Evolutionary conservation across 2,113 vertebrate genomes (phyloP).

Genomic region (Thalassoma bifasciatum): DNA sequence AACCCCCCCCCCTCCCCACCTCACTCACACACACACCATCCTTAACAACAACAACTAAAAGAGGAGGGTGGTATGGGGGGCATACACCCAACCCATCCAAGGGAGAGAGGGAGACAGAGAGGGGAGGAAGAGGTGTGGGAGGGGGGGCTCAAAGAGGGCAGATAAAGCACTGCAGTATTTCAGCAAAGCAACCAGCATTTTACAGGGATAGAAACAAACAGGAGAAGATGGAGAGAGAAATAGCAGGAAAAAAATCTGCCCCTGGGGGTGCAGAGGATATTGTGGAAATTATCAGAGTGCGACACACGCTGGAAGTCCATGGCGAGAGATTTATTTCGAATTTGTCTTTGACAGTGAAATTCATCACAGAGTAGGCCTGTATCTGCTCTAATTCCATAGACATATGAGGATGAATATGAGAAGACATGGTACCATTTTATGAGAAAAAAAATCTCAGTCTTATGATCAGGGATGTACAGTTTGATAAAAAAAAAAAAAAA

Average conservation of each 20-base stretch:
- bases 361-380: conserved; percentile 64
- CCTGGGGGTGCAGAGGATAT: conserved; percentile 79
- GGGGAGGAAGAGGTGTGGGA: conserved; percentile 37
- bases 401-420: conserved; percentile 30
- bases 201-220: conserved; percentile 79
- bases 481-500: conserved; percentile 9
- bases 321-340: conserved; percentile 77
- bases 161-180: conserved; percentile 82
- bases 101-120: conserved; percentile 37
- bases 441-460: conserved; percentile 9
- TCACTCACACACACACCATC: conserved; percentile 13
- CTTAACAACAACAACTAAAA: conserved; percentile 68
- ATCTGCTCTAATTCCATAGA: conserved; percentile 64
- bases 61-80: neutral
- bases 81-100: conserved; percentile 31
- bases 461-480: neutral
- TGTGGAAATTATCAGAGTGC: conserved; percentile 81
- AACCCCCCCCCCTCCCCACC: neutral
- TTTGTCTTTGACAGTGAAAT: conserved; percentile 80
- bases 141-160: conserved; percentile 62
- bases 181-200: conserved; percentile 83
- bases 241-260: conserved; percentile 53
- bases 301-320: conserved; percentile 76
- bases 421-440: conserved; percentile 1
- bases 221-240: conserved; percentile 67